Evolutionary conservation across 2,113 vertebrate genomes (phyloP).

Genomic region (Myrmecobius fasciatus): DNA sequence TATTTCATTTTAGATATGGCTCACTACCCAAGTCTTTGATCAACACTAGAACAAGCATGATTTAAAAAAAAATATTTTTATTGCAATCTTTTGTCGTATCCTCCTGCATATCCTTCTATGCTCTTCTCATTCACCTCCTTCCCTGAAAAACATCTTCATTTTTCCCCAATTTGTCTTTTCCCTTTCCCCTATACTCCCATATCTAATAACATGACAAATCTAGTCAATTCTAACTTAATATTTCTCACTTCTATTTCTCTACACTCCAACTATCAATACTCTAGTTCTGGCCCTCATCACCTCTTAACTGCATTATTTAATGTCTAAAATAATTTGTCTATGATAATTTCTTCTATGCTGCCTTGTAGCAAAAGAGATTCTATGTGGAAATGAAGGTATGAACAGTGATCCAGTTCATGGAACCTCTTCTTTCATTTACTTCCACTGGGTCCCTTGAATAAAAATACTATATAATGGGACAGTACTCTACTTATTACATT

Average conservation of each 20-base stretch:
- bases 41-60: accelerated
- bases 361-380: background rate
- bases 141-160: background rate
- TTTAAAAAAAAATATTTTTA: background rate
- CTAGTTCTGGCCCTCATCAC: background rate
- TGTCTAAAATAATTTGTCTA: background rate
- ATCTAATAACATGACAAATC: background rate
- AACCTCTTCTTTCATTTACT: background rate
- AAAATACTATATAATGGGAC: background rate
- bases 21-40: accelerated
- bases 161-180: background rate
- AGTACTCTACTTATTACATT: background rate
- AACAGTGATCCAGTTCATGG: background rate
- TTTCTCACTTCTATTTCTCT: background rate
- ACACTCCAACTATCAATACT: background rate
- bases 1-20: background rate
- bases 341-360: background rate
- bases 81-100: background rate
- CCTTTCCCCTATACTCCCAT: background rate
- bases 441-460: background rate
- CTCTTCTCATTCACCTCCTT: background rate
- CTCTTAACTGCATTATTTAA: background rate
- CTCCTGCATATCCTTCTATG: background rate
- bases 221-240: background rate
- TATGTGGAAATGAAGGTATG: background rate